Conservation (phyloP, 2,888 invertebrate species). For the Stegana nigrithorax region DNA sequence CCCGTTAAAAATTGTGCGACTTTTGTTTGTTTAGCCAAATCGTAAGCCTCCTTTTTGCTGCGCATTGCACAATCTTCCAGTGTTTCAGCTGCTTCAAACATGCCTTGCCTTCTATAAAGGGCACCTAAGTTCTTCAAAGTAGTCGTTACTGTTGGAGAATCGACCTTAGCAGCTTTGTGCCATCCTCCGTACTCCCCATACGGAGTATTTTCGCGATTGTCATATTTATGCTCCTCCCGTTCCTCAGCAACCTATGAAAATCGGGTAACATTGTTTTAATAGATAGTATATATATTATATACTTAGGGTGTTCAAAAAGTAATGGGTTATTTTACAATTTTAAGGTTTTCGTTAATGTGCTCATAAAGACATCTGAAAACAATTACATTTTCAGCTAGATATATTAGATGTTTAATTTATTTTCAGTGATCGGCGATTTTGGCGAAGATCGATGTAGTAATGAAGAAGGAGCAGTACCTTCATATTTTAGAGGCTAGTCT, state of each 20-base stretch:
- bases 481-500: no score
- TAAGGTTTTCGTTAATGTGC: no score
- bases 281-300: no score
- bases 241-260: constrained; percentile 92
- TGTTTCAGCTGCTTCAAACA: constrained; percentile 99
- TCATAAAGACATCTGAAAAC: no score
- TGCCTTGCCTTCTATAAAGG: constrained; percentile 97
- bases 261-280: not conserved
- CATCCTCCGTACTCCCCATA: constrained; percentile 92
- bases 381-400: no score
- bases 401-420: no score
- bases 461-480: no score
- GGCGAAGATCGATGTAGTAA: no score
- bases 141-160: constrained; percentile 96
- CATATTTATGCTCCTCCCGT: constrained; percentile 93
- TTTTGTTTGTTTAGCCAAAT: constrained; percentile 92
- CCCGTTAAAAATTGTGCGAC: constrained; percentile 79
- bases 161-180: constrained; percentile 99
- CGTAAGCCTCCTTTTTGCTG: constrained; percentile 95
- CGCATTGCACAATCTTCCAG: constrained; percentile 97
- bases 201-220: constrained; percentile 88
- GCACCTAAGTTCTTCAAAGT: constrained; percentile 98
- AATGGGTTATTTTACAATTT: no score
- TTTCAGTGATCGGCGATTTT: no score
- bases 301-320: no score